Base-by-base conservation (phyloP, 23 tunicate genomes). In the Pegea sp. region DNA sequence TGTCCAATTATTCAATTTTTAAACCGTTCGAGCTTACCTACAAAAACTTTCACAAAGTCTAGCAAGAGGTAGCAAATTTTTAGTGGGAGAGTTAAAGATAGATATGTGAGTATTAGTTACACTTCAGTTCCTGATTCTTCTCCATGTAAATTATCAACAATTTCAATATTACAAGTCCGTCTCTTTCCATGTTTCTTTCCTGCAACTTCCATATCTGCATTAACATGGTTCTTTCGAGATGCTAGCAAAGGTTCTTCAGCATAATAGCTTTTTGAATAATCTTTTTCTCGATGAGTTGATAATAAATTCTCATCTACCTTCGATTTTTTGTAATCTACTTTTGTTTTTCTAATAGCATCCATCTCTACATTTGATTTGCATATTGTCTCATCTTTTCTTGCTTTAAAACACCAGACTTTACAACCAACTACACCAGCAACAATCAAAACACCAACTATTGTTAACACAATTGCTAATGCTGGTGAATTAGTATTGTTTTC, bases 361-460 rank as follows among this genome's bases (percentile, higher is more conserved):
- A 8, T 16, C 46, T 38, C 46, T 16, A 8, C 46, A 8, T 38
- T 16, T 16, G 13, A 11, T 38, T 11, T 11, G 46, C 46, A 38
- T 16, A 8, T 38, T 11, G 13, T 11, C 46, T 16, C 16, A 11
- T 16, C 16, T 16, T 16, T 38, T 16, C 46, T 38, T 38, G 13
- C 16, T 38, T 11, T 16, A 33, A 28, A 11, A 57, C 7, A 24
- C 23, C 64, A 26, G 51, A 11, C 3, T 27, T 4, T 4, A 26
- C 53, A 26, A 31, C 42, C 22, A 56, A 46, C 61, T 2, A 53
- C 62, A 0, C 51, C 75, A 11, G 67, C 67, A 6, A 50, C 23
- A 5, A 58, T 68, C 3, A 32, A 68, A n/a, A 42, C 49, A 29
- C 30, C 52, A 23, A 74, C 33, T 11, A 58, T 11, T 18, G 76